Conservation (phyloP, 2,888 invertebrate species). For the Campaea margaritaria region DNA sequence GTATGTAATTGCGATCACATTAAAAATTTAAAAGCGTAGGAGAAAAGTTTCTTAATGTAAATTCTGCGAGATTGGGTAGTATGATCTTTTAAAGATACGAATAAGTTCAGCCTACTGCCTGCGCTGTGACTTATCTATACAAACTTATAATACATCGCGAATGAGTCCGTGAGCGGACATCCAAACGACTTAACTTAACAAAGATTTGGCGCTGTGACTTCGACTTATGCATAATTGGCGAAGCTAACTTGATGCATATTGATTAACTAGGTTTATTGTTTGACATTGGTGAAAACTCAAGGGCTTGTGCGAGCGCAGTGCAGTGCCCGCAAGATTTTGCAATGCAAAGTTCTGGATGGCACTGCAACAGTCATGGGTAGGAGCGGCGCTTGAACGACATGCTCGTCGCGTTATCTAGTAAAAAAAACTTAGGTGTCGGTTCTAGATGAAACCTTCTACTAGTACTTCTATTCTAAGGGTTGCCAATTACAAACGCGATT, state of each 20-base stretch:
- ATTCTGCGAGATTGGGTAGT: no score
- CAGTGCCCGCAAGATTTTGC: not conserved
- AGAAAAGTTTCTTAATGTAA: no score
- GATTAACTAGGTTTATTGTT: constrained; percentile 15
- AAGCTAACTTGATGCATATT: constrained; percentile 25
- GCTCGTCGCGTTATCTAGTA: no score
- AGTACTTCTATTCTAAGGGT: no score
- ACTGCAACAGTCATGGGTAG: no score
- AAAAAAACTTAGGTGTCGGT: no score
- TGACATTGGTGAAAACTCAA: constrained; percentile 27
- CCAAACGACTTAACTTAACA: constrained; percentile 63
- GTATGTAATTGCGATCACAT: no score
- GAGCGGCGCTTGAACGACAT: no score
- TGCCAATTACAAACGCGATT: no score
- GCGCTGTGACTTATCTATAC: constrained; percentile 22
- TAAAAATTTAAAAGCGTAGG: no score
- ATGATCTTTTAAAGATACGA: not conserved
- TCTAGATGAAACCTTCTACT: no score
- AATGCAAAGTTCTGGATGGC: no score
- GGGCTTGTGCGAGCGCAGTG: constrained; percentile 5
- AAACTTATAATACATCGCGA: constrained; percentile 39
- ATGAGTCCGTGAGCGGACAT: constrained; percentile 64
- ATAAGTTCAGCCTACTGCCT: constrained; percentile 7
- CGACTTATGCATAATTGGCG: constrained; percentile 47
- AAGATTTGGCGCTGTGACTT: constrained; percentile 59